Evolutionary conservation across 2,797 vertebrate species (phyloP), one percentile per base, ranked within the genome.

Genomic region (Sebastolobus alascanus): DNA sequence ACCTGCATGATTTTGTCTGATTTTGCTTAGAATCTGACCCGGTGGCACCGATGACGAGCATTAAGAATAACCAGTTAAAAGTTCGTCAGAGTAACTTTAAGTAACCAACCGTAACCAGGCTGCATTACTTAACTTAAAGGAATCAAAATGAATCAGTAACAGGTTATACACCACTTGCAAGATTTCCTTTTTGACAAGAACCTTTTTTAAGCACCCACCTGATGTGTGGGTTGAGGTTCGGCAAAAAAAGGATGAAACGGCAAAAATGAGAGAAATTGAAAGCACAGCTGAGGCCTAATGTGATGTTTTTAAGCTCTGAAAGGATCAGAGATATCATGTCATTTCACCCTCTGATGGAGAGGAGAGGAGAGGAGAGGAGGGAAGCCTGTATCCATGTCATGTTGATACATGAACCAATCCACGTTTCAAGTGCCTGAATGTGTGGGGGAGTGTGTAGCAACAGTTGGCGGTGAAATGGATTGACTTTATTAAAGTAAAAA

Each of bases 341-440:
- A 88, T 90, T 92, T 90, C 83, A 86, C 82, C 78, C 83, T 89
- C 81, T 79, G 72, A 77, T 82, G 75, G 77, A 68, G 76, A 83
- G 68, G 54, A 87, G 22, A 68, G 79, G 54, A n/a, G n/a, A n/a
- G n/a, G n/a, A 85, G 61, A 50, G 43, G 43, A 20, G 43, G 73
- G 33, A 79, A 79, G 58, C 71, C 70, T 86, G 22, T 46, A 8
- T 72, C 40, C 66, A 59, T 79, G 77, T 83, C 64, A 66, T 84
- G 77, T 74, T 43, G n/a, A 67, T 75, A 68, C 68, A 79, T 33
- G 52, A 84, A 73, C 78, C 84, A 77, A 86, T 90, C 68, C 77
- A 72, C 68, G 50, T 87, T 85, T 82, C 33, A 73, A 64, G 40
- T 61, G 56, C 35, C 65, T 80, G 35, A 67, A 55, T 81, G 35